Evolutionary conservation across 2,113 vertebrate species (phyloP).

Genomic region (Passerina amoena): DNA sequence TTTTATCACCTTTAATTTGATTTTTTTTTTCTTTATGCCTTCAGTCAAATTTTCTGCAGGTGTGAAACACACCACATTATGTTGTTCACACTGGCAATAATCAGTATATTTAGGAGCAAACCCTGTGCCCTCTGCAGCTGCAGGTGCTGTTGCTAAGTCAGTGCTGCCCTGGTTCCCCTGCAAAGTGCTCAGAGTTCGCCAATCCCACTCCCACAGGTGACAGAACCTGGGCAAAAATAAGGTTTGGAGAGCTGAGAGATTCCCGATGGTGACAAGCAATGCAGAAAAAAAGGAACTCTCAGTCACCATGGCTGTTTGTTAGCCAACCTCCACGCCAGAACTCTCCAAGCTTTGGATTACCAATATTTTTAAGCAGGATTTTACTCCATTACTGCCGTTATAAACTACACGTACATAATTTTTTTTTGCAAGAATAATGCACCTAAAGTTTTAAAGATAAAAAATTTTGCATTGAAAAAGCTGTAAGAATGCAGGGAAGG

Average conservation of each 20-base stretch:
- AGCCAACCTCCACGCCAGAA: background rate
- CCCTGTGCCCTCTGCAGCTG: background rate
- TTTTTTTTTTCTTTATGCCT: background rate
- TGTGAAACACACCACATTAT: background rate
- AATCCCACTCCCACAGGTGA: background rate
- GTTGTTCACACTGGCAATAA: background rate
- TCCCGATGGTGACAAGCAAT: background rate
- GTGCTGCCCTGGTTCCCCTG: background rate
- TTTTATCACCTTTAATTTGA: background rate
- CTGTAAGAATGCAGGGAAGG: background rate
- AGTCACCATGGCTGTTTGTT: accelerated
- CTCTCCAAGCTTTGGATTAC: background rate
- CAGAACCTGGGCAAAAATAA: background rate
- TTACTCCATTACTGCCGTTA: background rate
- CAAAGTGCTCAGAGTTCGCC: background rate
- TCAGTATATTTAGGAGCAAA: background rate
- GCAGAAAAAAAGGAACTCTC: background rate
- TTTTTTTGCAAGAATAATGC: background rate
- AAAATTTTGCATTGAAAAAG: background rate
- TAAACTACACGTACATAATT: background rate
- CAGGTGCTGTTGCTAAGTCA: background rate
- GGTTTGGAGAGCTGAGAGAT: background rate
- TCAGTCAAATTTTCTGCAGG: background rate
- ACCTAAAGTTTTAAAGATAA: background rate
- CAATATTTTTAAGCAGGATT: conserved; percentile 1